Base-by-base conservation (phyloP, 30 jellyfish, hydroid and myxozoan species). In the Phacellophora camtschatica region DNA sequence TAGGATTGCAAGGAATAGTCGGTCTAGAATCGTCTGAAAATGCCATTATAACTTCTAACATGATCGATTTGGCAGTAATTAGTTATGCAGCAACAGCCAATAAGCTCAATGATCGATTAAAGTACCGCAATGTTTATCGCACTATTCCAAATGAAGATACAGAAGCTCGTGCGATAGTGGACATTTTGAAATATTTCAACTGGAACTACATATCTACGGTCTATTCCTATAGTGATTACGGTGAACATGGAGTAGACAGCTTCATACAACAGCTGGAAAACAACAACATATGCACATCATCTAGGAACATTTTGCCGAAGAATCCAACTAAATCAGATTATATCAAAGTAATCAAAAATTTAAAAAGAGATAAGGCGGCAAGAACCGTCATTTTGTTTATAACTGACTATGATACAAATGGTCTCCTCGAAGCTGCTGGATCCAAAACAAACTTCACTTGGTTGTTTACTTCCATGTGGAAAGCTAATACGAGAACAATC, bases 1-100 rank as follows among this genome's bases (percentile, higher is more conserved):
- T 2, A 1, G 7, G 3, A 1, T 2, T 46, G 27, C 27, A 42
- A 22, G 89, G 89, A 6, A 35, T 77, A 28, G 71, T 77, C n/a
- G 89, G 89, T 0, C 82, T 71, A n/a, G 24, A 59, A 46, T 58
- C 89, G n/a, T 77, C 89, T 20, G 73, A 63, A 25, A 84, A 77
- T 29, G 74, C 85, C 3, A 24, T 41, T 20, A 18, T 59, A 5
- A 84, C 72, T 15, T 28, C 84, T 9, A 51, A 71, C 15, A 31
- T 63, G 16, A n/a, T 12, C 20, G 32, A 51, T 0, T 32, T 24
- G 5, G 63, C 89, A 24, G 75, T 77, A 15, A 39, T 56, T 5
- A 77, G 89, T 31, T 46, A 59, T 46, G 59, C 74, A 2, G 89
- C 89, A 10, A 59, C 84, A 25, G 61, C 84, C 35, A 58, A 19